Evolutionary conservation across 2,888 invertebrate genomes (phyloP).

Genomic region (Sylvicola fuscatus): DNA sequence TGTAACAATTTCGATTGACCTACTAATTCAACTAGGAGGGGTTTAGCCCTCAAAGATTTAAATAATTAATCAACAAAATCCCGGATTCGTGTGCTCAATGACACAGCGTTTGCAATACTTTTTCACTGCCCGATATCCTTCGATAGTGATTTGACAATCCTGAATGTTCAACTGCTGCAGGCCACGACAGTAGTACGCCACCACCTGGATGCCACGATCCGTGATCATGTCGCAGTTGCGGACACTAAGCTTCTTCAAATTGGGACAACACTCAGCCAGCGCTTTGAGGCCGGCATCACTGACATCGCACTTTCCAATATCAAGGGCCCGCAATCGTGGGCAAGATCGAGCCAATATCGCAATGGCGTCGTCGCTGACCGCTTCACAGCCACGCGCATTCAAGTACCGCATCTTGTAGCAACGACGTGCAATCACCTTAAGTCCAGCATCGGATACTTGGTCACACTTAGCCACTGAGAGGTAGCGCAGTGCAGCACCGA

Average conservation of each 20-base stretch:
- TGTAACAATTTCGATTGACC: too few relatives aligned
- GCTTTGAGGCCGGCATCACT: conserved; percentile 75
- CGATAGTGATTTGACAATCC: conserved; percentile 73
- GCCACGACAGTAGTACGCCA: conserved; percentile 78
- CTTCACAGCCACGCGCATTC: conserved; percentile 82
- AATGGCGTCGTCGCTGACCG: conserved; percentile 82
- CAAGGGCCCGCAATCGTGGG: conserved; percentile 65
- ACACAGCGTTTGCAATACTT: conserved; percentile 83
- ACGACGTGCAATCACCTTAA: conserved; percentile 66
- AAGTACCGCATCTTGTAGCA: conserved; percentile 78
- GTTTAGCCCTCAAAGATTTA: too few relatives aligned
- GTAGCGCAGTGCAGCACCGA: conserved; percentile 76
- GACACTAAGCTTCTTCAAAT: conserved; percentile 72
- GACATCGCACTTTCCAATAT: conserved; percentile 85
- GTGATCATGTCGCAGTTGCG: conserved; percentile 82
- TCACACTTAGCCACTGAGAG: conserved; percentile 89
- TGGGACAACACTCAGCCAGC: conserved; percentile 74
- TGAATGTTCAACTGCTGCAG: conserved; percentile 83
- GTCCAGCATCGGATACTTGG: conserved; percentile 74
- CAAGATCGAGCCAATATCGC: conserved; percentile 71
- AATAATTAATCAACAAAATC: conserved; percentile 74
- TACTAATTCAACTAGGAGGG: too few relatives aligned
- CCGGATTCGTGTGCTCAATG: conserved; percentile 89
- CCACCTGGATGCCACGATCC: conserved; percentile 68
- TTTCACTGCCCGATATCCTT: conserved; percentile 80